Evolutionary conservation across 2,113 vertebrate species (phyloP), one percentile per base, ranked within the genome.

Genomic region (Nannobrachium achirus): DNA sequence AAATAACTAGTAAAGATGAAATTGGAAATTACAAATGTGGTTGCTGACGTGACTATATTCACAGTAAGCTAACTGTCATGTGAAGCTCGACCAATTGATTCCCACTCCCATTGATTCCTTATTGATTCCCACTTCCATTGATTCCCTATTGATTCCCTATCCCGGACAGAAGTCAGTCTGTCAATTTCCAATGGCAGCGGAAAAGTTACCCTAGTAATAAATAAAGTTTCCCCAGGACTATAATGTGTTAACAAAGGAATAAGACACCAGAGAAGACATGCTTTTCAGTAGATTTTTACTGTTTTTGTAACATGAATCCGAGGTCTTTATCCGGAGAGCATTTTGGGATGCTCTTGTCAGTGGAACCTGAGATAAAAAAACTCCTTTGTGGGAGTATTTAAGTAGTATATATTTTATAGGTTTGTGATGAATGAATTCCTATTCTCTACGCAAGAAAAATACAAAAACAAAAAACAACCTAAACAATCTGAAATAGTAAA

Each of bases 311-410:
- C 90, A 92, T 91, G 88, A 92, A 89, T 88, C 85, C 82, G 83
- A 62, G 42, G 82, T 86, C 70, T 33, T 89, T 67, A 76, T 88
- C 73, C 80, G 82, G 89, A 88, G 83, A 90, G 86, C 88, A 87
- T 88, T 87, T 84, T 70, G 79, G 83, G 83, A 87, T 90, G 89
- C 83, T 89, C 25, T 91, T 85, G 80, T 90, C 86, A 89, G 89
- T 90, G 89, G 87, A 93, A 93, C 92, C 92, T 93, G 92, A 93
- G 92, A 92, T 68, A 91, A 86, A 86, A 86, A 86, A 85, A 90
- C 88, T 90, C 89, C 81, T 82, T 66, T 62, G 10, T 70, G 67
- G 84, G 89, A 92, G 91, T 40, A 75, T 59, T 81, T 88, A 74
- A 86, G 83, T 84, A 73, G 77, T 83, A 79, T 91, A 86, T 77